Percentiles rank a stretch among this genome's conserved stretches.
phyloP scores from a whole-genome alignment of 2,797 vertebrate genomes.

The Periophthalmus magnuspinnatus region DNA sequence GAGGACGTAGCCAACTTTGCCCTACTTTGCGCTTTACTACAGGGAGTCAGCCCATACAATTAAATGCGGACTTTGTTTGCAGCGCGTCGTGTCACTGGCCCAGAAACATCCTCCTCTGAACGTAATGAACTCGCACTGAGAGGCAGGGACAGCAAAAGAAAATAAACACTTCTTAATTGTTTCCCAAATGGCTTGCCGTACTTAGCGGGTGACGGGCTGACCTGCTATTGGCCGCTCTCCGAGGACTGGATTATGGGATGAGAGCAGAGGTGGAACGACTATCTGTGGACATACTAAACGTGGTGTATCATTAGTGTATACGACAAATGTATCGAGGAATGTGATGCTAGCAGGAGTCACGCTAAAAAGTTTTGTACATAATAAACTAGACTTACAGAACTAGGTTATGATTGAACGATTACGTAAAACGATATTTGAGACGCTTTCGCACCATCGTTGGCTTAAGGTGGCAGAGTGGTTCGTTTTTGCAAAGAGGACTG shows the following conservation, averaged over 20 bases:
- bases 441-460: too few relatives aligned
- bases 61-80: conserved; percentile 36
- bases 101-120: conserved; percentile 14
- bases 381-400: too few relatives aligned
- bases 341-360: not conserved
- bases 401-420: too few relatives aligned
- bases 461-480: too few relatives aligned
- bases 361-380: not conserved
- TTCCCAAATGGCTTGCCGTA: conserved; percentile 32
- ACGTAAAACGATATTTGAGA: too few relatives aligned
- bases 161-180: conserved; percentile 34
- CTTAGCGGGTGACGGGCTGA: conserved; percentile 9
- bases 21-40: not conserved
- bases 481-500: too few relatives aligned
- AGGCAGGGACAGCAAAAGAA: conserved; percentile 21
- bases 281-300: not conserved
- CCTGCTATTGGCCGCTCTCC: conserved; percentile 16
- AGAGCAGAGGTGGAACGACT: conserved; percentile 10
- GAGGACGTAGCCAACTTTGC: not conserved
- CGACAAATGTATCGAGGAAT: not conserved
- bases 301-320: not conserved
- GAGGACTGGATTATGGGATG: conserved; percentile 13
- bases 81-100: not conserved
- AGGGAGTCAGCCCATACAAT: conserved; percentile 5
- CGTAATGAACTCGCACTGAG: conserved; percentile 12